phyloP scores from a whole-genome alignment of 2,888 invertebrate species.

The Harpagoxenus sublaevis region DNA sequence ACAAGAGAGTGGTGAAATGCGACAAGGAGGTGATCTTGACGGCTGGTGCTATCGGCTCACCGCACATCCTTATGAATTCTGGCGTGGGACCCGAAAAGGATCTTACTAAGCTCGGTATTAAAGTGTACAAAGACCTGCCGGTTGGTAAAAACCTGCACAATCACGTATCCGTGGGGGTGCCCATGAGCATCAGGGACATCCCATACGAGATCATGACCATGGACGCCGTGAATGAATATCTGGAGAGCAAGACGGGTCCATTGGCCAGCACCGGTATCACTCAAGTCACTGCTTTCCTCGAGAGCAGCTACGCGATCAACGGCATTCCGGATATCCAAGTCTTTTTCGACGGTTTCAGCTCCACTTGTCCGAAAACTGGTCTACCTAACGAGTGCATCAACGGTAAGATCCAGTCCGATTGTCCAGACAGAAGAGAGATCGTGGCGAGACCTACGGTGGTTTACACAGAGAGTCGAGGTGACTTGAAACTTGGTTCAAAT shows the following conservation, averaged over 20 bases:
- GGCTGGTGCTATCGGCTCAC: constrained; percentile 87
- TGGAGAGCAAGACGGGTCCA: constrained; percentile 83
- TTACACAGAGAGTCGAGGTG: constrained; percentile 86
- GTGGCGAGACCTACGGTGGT: constrained; percentile 82
- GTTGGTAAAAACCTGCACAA: constrained; percentile 84
- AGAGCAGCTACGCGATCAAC: constrained; percentile 80
- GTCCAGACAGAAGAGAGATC: constrained; percentile 83
- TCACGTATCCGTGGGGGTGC: constrained; percentile 83
- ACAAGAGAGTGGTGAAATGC: constrained; percentile 83
- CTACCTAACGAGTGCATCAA: constrained; percentile 78
- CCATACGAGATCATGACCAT: constrained; percentile 80
- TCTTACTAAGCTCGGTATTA: constrained; percentile 81
- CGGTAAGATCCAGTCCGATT: constrained; percentile 72
- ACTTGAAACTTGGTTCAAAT: constrained; percentile 88
- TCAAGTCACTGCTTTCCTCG: constrained; percentile 85
- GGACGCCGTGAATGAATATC: constrained; percentile 82
- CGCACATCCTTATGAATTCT: constrained; percentile 87
- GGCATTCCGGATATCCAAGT: constrained; percentile 85
- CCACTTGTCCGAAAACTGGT: constrained; percentile 81
- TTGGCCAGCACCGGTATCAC: constrained; percentile 86
- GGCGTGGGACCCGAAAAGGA: constrained; percentile 87
- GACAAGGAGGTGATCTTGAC: constrained; percentile 87
- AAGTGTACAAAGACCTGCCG: constrained; percentile 79
- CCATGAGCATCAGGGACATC: constrained; percentile 80
- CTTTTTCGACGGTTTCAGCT: constrained; percentile 86